Evolutionary conservation across 2,797 vertebrate genomes (phyloP).

Genomic region (Pangasius djambal): DNA sequence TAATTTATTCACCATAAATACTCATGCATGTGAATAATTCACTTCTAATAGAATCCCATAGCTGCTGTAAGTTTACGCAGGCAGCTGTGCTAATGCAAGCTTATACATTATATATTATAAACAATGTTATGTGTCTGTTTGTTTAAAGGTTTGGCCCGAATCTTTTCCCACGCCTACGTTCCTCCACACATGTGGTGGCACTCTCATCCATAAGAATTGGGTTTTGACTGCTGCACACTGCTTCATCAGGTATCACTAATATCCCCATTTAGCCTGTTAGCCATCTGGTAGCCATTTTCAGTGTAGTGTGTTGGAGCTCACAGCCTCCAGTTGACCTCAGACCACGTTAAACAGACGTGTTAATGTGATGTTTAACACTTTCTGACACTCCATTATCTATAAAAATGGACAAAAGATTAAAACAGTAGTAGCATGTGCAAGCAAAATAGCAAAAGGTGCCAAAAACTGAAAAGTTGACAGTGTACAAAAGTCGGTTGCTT

Average conservation of each 20-base stretch:
- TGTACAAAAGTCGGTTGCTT: neutral
- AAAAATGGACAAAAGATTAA: neutral
- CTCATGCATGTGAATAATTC: neutral
- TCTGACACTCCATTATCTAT: neutral
- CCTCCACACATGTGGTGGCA: constrained; percentile 77
- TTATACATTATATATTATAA: neutral
- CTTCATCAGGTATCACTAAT: constrained; percentile 75
- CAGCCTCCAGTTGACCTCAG: neutral
- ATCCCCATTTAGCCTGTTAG: neutral
- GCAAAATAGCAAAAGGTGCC: neutral
- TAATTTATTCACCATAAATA: constrained; percentile 4
- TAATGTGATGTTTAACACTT: neutral
- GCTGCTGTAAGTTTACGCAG: constrained; percentile 4
- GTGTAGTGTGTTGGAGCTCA: neutral
- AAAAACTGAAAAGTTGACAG: neutral
- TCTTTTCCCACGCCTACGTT: constrained; percentile 70
- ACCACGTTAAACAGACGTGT: neutral
- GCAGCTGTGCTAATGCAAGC: neutral
- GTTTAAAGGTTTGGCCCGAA: constrained; percentile 75
- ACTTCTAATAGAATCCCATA: neutral
- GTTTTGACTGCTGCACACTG: constrained; percentile 81
- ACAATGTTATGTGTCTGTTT: neutral
- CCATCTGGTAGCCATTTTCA: neutral
- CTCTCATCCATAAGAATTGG: constrained; percentile 81
- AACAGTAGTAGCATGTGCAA: neutral